phyloP scores from a whole-genome alignment of 1,140 invertebrate genomes.

The Paracyclopina nana region DNA sequence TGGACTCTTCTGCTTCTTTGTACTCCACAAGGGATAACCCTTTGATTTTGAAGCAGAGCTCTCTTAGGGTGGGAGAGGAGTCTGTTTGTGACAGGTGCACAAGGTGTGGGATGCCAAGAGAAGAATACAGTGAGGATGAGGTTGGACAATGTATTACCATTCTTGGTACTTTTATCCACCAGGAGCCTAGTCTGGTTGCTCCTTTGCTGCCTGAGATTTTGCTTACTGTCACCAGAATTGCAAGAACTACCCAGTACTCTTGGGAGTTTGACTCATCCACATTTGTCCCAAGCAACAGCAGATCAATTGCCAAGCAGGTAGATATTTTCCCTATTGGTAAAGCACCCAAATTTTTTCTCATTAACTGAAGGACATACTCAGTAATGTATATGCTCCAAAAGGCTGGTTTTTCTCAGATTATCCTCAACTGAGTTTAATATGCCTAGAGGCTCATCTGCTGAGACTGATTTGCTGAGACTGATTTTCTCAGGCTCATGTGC shows the following conservation, averaged over 20 bases:
- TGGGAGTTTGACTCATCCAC: conserved; percentile 8
- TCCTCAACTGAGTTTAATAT: no score
- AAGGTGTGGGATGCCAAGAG: conserved; percentile 52
- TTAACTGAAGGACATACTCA: no score
- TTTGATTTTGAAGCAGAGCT: conserved; percentile 30
- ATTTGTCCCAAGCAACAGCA: conserved; percentile 9
- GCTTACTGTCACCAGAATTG: conserved; percentile 59
- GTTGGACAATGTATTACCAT: conserved; percentile 81
- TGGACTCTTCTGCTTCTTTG: neutral
- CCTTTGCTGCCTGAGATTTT: conserved; percentile 78
- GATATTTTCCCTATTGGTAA: neutral
- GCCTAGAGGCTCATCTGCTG: no score
- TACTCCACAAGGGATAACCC: conserved; percentile 13
- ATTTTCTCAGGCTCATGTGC: no score
- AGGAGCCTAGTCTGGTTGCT: conserved; percentile 78
- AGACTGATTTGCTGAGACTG: no score
- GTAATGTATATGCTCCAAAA: no score
- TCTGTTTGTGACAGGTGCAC: conserved; percentile 46
- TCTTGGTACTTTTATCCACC: conserved; percentile 82
- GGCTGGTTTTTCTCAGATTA: no score
- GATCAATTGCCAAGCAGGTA: conserved; percentile 12
- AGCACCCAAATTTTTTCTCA: neutral
- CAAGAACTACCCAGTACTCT: neutral
- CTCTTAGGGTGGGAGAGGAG: conserved; percentile 45
- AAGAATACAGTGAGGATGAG: conserved; percentile 93